Evolutionary conservation across 2,113 vertebrate genomes (phyloP).

Genomic region (Egretta garzetta): DNA sequence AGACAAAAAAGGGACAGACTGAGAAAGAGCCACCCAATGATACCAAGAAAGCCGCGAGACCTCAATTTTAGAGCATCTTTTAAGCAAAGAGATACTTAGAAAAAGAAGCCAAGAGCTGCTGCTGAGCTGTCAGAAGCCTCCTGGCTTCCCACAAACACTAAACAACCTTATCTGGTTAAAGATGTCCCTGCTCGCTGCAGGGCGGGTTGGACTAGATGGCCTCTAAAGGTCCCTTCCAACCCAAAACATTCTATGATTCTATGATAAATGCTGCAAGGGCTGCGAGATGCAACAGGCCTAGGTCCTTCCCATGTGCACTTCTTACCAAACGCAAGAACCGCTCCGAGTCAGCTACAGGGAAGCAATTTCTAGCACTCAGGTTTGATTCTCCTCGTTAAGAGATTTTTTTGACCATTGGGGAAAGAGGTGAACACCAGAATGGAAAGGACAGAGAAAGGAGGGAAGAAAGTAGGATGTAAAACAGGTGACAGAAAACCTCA

Average conservation of each 20-base stretch:
- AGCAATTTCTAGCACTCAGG: not conserved
- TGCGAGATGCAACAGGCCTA: fast-evolving
- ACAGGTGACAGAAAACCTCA: not conserved
- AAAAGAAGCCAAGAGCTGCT: not conserved
- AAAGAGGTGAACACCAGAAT: not conserved
- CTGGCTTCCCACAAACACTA: not conserved
- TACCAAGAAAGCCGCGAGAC: not conserved
- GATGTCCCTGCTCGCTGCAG: too few species aligned
- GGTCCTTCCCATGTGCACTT: fast-evolving
- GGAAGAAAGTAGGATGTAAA: not conserved
- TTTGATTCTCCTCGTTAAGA: not conserved
- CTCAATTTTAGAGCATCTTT: not conserved
- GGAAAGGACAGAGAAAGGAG: not conserved
- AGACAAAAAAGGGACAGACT: not conserved
- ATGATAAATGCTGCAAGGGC: not conserved
- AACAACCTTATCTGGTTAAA: too few species aligned
- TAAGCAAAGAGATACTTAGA: not conserved
- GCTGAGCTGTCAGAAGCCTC: not conserved
- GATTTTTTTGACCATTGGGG: not conserved
- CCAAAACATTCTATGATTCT: too few species aligned
- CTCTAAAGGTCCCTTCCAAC: too few species aligned
- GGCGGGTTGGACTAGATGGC: too few species aligned
- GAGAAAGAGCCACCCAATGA: not conserved
- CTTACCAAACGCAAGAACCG: not conserved
- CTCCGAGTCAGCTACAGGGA: not conserved